Evolutionary conservation across 2,113 vertebrate species (phyloP), one percentile per base, ranked within the genome.

Genomic region (Bostrychus sinensis): DNA sequence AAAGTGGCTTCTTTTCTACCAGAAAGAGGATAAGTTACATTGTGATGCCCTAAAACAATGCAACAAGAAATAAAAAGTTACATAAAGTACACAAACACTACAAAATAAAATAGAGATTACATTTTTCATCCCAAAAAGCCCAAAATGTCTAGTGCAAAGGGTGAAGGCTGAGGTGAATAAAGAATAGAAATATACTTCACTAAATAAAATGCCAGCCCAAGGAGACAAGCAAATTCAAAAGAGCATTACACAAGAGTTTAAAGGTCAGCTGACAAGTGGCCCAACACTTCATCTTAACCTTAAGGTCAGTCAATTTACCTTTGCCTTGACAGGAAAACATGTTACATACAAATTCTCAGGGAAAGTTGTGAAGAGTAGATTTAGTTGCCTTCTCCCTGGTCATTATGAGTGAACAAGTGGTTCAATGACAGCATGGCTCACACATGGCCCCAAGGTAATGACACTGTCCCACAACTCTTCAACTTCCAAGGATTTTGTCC

Each of bases 351-450:
- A 54, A 48, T 19, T 56, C 17, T 4, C 3, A 11, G 42, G 16
- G 64, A 59, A 41, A 66, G 42, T 17, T 13, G 19, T 56, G 17
- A 13, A 2, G 41, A 32, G 34, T 11, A 5, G 55, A 37, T 26
- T 76, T 59, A 42, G 17, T 63, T 23, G 59, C 19, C 5, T 28
- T 61, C 13, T 9, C n/a, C 30, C 28, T 22, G 37, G 23, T 39
- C 53, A 57, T 64, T 63, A 45, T 41, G 34, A 56, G 45, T 13
- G 39, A 48, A 71, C 38, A 50, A n/a, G 34, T 48, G 71, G 59
- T 69, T 59, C 14, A 16, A 23, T 50, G 0, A 7, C 32, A n/a
- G 16, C 14, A 22, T 43, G 13, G 10, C 16, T 32, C 23, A 56
- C 53, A 60, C n/a, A n/a, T n/a, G n/a, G n/a, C n/a, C n/a, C n/a